These are phyloP conservation scores for Lutjanus erythropterus DNA, from an alignment of 2,113 vertebrate species.

Conservation along the genomic window DNA sequence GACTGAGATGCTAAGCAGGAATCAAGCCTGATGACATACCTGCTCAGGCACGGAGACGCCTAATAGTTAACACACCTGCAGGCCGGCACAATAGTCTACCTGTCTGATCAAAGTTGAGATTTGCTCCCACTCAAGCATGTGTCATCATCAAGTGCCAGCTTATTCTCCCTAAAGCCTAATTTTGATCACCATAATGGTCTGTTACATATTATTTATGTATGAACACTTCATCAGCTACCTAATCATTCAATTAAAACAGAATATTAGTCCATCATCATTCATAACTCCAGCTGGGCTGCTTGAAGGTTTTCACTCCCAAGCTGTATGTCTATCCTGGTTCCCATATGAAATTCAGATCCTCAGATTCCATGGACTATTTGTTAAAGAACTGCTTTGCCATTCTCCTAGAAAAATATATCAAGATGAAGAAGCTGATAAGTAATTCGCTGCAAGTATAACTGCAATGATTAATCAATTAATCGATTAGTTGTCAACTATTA, in stretches of 20 bases:
- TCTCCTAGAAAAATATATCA: not conserved
- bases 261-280: not conserved
- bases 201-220: not conserved
- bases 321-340: not conserved
- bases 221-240: not conserved
- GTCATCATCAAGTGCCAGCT: not conserved
- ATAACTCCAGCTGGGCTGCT: not conserved
- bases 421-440: not conserved
- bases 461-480: too few relatives aligned
- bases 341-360: not conserved
- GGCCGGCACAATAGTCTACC: conserved; percentile 3
- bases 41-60: conserved; percentile 60
- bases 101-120: conserved; percentile 37
- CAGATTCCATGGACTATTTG: not conserved
- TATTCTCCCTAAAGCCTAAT: not conserved
- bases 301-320: not conserved
- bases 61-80: conserved; percentile 32
- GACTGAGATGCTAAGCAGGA: conserved; percentile 51
- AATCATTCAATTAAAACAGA: not conserved
- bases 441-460: too few relatives aligned
- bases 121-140: not conserved
- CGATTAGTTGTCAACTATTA: too few relatives aligned
- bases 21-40: conserved; percentile 80
- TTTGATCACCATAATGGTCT: not conserved
- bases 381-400: not conserved